These are phyloP conservation scores for Torymus texanus DNA, from an alignment of 2,888 invertebrate species.

Conservation along the genomic window DNA sequence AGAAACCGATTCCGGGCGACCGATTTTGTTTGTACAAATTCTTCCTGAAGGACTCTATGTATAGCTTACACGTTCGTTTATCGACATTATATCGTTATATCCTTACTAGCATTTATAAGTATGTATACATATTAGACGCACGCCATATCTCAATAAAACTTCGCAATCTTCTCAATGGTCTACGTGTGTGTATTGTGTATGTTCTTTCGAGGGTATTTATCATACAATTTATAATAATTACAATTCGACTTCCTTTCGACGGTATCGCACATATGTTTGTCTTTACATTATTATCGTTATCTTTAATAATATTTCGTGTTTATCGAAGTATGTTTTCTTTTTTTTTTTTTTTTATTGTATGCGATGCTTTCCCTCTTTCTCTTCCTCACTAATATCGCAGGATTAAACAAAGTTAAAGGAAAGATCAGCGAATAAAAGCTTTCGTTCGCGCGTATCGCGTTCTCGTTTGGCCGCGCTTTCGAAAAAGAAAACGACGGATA, in stretches of 20 bases:
- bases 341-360: conserved; percentile 1
- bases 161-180: conserved; percentile 9
- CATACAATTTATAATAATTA: conserved; percentile 58
- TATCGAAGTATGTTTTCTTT: conserved; percentile 29
- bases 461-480: neutral
- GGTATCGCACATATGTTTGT: conserved; percentile 45
- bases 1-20: conserved; percentile 48
- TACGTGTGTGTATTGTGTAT: conserved; percentile 21
- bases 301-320: conserved; percentile 40
- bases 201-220: conserved; percentile 23
- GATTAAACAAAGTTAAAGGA: conserved; percentile 17
- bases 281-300: conserved; percentile 12
- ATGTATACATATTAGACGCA: conserved; percentile 58
- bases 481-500: neutral
- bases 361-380: conserved; percentile 5
- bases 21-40: conserved; percentile 74
- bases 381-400: conserved; percentile 7
- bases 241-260: conserved; percentile 55
- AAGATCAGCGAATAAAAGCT: conserved; percentile 21
- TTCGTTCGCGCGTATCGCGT: neutral
- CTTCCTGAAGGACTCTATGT: conserved; percentile 73
- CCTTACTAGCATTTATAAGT: conserved; percentile 54
- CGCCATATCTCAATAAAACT: conserved; percentile 30
- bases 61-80: conserved; percentile 58
- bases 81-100: conserved; percentile 57